phyloP scores from a whole-genome alignment of 2,888 invertebrate genomes.

The Helicoverpa assulta region DNA sequence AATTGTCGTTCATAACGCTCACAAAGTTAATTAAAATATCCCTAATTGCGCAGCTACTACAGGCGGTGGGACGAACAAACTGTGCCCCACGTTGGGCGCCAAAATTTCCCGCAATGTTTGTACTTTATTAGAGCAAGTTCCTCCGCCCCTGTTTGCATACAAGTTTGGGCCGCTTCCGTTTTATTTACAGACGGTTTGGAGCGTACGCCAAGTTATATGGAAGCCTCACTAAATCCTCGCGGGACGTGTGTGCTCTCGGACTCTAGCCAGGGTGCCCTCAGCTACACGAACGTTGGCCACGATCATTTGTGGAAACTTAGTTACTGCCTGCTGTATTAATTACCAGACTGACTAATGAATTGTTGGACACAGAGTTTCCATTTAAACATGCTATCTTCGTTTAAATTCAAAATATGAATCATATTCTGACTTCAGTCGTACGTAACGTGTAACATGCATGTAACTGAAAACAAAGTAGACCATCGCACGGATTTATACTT shows the following conservation, averaged over 20 bases:
- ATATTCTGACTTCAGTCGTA: constrained; percentile 34
- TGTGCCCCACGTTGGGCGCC: constrained; percentile 66
- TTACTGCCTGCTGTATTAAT: constrained; percentile 36
- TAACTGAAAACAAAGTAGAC: constrained; percentile 15
- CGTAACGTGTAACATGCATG: not conserved
- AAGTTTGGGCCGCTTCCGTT: constrained; percentile 66
- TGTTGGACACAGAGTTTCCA: constrained; percentile 24
- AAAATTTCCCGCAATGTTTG: constrained; percentile 81
- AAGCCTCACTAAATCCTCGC: constrained; percentile 57
- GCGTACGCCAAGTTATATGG: constrained; percentile 63
- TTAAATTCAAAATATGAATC: constrained; percentile 21
- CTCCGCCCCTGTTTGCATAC: constrained; percentile 79
- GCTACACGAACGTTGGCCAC: constrained; percentile 42
- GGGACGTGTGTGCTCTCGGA: constrained; percentile 52
- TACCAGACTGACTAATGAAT: constrained; percentile 38
- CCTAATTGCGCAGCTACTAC: constrained; percentile 75
- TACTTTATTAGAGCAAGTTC: constrained; percentile 85
- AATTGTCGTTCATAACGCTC: constrained; percentile 82
- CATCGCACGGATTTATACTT: constrained; percentile 14
- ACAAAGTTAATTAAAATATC: constrained; percentile 86
- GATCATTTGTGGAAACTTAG: constrained; percentile 52
- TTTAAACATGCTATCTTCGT: constrained; percentile 29
- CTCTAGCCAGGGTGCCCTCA: constrained; percentile 28
- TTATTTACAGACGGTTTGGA: constrained; percentile 65
- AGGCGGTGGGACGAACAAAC: constrained; percentile 56